Conservation (phyloP, 2,113 vertebrate species). For the Pyrgilauda ruficollis region DNA sequence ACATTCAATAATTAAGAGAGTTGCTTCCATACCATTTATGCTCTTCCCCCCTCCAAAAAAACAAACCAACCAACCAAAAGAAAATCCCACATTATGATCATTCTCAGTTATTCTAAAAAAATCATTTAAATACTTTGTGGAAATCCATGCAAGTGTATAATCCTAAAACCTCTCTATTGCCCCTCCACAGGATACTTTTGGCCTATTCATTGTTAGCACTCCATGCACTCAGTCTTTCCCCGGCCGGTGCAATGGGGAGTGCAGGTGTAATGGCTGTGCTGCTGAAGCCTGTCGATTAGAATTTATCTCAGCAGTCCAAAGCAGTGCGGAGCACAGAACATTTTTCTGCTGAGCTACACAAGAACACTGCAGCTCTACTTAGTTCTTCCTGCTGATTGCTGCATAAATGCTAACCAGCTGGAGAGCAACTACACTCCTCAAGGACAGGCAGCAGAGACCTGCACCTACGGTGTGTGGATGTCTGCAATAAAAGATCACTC, state of each 20-base stretch:
- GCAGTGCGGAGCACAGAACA: neutral
- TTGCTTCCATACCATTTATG: neutral
- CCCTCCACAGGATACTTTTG: neutral
- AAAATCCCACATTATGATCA: neutral
- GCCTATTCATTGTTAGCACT: neutral
- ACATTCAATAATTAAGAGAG: neutral
- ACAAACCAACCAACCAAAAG: neutral
- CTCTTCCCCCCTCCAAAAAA: neutral
- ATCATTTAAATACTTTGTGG: neutral
- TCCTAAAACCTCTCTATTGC: neutral
- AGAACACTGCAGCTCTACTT: neutral
- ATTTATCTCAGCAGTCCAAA: slow-evolving; percentile 8
- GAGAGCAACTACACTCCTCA: neutral
- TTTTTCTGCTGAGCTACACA: slow-evolving; percentile 39
- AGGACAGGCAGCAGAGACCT: neutral
- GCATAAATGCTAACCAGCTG: neutral
- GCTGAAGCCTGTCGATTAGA: neutral
- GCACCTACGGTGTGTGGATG: neutral
- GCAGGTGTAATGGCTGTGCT: neutral
- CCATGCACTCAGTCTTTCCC: neutral
- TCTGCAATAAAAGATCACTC: neutral
- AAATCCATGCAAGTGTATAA: neutral
- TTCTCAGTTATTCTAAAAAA: neutral
- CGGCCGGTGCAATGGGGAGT: neutral
- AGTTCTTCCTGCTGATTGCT: slow-evolving; percentile 12